A percentile compares a stretch with the other conserved stretches of the same genome.
phyloP scores from a whole-genome alignment of 2,797 vertebrate genomes.

The Erethizon dorsatum region DNA sequence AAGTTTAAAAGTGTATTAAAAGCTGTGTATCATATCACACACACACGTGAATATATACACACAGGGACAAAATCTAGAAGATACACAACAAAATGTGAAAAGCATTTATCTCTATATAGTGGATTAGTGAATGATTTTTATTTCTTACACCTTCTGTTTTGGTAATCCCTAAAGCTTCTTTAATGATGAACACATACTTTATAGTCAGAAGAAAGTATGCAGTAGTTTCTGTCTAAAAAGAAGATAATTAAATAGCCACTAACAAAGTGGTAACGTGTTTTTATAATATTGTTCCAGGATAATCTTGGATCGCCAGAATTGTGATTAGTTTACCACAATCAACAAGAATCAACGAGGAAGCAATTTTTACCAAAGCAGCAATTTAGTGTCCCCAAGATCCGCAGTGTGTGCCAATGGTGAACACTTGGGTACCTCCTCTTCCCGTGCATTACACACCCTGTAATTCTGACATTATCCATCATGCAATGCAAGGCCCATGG shows the following conservation, averaged over 20 bases:
- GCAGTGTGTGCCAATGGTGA: neutral
- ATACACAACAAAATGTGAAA: neutral
- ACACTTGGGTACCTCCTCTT: neutral
- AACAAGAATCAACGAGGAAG: neutral
- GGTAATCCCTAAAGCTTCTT: neutral
- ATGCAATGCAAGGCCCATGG: neutral
- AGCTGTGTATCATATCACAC: neutral
- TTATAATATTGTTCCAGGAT: neutral
- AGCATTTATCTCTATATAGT: neutral
- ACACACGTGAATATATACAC: neutral
- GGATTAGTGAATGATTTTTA: neutral
- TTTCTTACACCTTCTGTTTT: neutral
- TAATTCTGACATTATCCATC: neutral
- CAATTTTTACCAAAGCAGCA: neutral
- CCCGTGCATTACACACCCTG: neutral
- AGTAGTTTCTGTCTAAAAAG: neutral
- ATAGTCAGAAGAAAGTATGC: constrained; percentile 16
- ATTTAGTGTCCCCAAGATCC: neutral
- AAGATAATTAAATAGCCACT: neutral
- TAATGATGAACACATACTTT: neutral
- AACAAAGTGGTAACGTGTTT: neutral
- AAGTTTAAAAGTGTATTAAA: neutral
- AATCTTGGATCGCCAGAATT: neutral
- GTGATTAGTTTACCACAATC: neutral
- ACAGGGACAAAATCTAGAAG: neutral